Evolutionary conservation across 2,113 vertebrate genomes (phyloP).

Genomic region (Rallus limicola): DNA sequence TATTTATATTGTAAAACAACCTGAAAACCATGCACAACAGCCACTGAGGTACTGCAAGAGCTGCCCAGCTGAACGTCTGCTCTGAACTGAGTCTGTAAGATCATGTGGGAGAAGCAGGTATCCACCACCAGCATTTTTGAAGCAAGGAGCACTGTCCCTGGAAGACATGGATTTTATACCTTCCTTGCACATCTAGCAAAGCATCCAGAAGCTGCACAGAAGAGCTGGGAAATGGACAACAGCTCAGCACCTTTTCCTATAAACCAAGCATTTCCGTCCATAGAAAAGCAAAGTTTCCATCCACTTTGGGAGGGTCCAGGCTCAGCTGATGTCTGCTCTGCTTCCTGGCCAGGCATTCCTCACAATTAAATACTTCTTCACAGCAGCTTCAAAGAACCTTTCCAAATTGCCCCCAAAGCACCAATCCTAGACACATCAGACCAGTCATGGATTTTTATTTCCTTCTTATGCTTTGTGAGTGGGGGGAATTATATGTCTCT

Average conservation of each 20-base stretch:
- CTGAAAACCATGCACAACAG: fast-evolving
- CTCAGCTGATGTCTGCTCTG: not conserved
- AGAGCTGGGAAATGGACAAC: not conserved
- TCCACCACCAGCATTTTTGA: fast-evolving
- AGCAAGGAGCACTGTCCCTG: not conserved
- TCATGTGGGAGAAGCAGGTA: not conserved
- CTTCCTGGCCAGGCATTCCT: not conserved
- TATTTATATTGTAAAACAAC: not conserved
- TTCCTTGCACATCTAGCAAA: not conserved
- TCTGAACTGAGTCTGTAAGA: not conserved
- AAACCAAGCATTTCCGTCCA: not conserved
- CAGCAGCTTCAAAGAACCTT: not conserved
- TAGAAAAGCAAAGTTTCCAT: not conserved
- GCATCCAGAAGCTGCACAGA: not conserved
- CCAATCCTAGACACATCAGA: fast-evolving
- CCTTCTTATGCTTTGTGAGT: not conserved
- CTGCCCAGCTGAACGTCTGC: not conserved
- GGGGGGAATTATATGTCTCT: not conserved
- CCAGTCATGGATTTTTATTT: not conserved
- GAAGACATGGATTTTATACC: not conserved
- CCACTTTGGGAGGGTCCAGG: fast-evolving
- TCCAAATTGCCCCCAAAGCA: fast-evolving
- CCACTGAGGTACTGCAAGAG: fast-evolving
- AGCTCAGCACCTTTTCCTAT: not conserved
- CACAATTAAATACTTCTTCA: not conserved